These are phyloP conservation scores for Aldabrachelys gigantea DNA, from an alignment of 2,113 vertebrate species.

Conservation along the genomic window DNA sequence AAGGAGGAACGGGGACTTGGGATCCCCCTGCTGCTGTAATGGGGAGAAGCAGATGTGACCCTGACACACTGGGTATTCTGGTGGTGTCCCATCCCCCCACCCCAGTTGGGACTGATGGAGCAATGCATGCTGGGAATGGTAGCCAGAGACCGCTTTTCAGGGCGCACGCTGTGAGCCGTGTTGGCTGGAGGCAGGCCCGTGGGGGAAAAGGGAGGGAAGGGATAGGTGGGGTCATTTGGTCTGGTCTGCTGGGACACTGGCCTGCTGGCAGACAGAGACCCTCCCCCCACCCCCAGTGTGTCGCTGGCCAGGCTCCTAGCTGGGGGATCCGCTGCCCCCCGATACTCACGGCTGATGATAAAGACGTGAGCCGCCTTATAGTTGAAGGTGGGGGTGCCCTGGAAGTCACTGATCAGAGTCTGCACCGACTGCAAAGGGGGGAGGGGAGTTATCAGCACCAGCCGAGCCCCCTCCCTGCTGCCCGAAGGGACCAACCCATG, in stretches of 20 bases:
- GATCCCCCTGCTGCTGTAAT: too few species aligned
- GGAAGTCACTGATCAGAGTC: constrained; percentile 89
- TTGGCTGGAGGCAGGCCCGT: too few species aligned
- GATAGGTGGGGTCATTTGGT: fast-evolving
- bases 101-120: too few species aligned
- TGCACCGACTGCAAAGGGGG: constrained; percentile 81
- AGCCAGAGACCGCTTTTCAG: too few species aligned
- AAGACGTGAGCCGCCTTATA: constrained; percentile 94
- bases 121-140: too few species aligned
- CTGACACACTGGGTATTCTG: too few species aligned
- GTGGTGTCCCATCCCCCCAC: too few species aligned
- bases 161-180: too few species aligned
- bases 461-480: too few species aligned
- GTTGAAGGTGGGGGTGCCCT: constrained; percentile 80
- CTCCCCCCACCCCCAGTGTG: not conserved
- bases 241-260: not conserved
- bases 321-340: not conserved
- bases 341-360: constrained; percentile 90
- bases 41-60: not conserved
- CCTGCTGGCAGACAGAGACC: too few species aligned
- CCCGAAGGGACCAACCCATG: not conserved
- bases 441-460: not conserved
- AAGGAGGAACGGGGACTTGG: too few species aligned
- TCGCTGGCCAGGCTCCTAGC: not conserved
- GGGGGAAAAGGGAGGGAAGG: too few species aligned